Conservation (phyloP, 2,113 vertebrate species). For the Phylloscopus whistleri region DNA sequence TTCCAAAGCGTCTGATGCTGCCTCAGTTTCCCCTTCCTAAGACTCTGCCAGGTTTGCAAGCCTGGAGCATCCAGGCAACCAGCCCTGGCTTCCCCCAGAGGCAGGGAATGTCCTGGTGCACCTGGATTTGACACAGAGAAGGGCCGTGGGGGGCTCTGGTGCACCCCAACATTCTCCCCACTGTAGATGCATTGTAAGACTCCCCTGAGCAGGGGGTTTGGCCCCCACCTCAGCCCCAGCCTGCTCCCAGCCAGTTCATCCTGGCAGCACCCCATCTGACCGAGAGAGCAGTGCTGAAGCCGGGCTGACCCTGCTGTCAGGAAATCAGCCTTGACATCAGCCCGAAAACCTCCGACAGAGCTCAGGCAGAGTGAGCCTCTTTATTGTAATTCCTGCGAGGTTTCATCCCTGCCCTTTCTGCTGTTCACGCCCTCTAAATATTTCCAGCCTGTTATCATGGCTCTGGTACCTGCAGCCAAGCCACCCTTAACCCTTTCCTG, state of each 20-base stretch:
- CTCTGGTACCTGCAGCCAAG: slow-evolving; percentile 55
- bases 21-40: not conserved
- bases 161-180: not conserved
- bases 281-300: not conserved
- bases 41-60: not conserved
- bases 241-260: not conserved
- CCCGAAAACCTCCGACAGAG: not conserved
- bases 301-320: slow-evolving; percentile 5
- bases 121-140: not conserved
- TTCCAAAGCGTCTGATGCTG: not conserved
- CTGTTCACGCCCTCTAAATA: slow-evolving; percentile 56
- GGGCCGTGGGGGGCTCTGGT: not conserved
- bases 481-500: slow-evolving; percentile 37
- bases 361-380: not conserved
- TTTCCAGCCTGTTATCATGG: slow-evolving; percentile 63
- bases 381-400: slow-evolving; percentile 16
- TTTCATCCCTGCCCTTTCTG: slow-evolving; percentile 46
- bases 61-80: not conserved
- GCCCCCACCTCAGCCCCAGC: not conserved
- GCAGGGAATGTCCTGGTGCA: not conserved
- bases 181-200: not conserved
- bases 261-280: not conserved
- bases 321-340: slow-evolving; percentile 48
- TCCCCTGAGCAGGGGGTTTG: not conserved
- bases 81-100: not conserved